phyloP scores from a whole-genome alignment of 2,888 invertebrate genomes.

The Metallyticus violacea region DNA sequence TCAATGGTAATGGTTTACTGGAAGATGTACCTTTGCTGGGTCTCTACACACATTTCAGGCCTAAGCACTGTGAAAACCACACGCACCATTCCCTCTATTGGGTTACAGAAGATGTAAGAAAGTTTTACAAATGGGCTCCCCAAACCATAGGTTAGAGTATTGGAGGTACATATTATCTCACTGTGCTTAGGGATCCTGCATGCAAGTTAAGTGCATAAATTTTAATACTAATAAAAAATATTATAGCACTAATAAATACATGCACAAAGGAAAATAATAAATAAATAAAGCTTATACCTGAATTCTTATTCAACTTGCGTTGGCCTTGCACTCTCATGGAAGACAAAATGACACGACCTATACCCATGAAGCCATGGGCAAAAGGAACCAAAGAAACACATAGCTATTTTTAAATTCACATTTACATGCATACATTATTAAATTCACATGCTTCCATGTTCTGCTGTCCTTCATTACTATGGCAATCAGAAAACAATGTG shows the following conservation, averaged over 20 bases:
- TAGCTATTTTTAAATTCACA: neutral
- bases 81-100: no score
- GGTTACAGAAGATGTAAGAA: no score
- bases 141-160: no score
- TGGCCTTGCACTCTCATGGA: neutral
- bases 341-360: constrained; percentile 17
- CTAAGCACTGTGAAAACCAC: no score
- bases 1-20: no score
- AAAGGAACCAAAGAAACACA: constrained; percentile 8
- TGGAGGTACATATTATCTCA: no score
- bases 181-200: neutral
- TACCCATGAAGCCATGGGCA: neutral
- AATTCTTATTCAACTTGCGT: constrained; percentile 6
- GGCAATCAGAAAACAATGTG: neutral
- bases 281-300: constrained; percentile 3
- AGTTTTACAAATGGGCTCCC: no score
- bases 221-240: neutral
- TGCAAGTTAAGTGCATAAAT: neutral
- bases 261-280: neutral
- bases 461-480: neutral
- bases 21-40: no score
- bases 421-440: neutral
- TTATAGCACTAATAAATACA: neutral
- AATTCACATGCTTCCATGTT: neutral
- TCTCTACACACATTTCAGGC: no score